Evolutionary conservation across 2,113 vertebrate species (phyloP).

Genomic region (Pithys albifrons): DNA sequence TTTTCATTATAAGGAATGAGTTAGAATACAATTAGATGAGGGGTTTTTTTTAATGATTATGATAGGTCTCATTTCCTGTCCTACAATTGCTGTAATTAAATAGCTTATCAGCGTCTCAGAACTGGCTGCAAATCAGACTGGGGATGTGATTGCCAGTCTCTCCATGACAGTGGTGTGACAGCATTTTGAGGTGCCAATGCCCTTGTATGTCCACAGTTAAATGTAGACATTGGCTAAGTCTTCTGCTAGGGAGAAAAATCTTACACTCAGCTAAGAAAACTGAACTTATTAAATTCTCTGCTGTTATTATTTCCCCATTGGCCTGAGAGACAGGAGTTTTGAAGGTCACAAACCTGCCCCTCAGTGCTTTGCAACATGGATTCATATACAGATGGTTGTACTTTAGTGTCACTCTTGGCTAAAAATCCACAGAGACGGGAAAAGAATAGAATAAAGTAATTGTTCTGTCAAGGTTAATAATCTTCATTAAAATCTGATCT

Average conservation of each 20-base stretch:
- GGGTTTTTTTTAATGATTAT: background rate
- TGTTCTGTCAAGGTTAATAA: background rate
- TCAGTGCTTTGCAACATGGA: background rate
- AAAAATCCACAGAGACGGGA: background rate
- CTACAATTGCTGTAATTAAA: conserved; percentile 30
- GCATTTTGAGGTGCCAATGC: background rate
- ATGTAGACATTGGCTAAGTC: background rate
- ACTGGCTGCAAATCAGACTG: background rate
- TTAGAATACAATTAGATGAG: background rate
- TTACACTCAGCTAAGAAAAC: background rate
- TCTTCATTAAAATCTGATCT: conserved; percentile 8
- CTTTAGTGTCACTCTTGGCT: background rate
- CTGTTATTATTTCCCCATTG: background rate
- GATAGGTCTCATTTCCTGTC: conserved; percentile 18
- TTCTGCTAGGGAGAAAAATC: background rate
- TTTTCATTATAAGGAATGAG: background rate
- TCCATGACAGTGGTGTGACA: background rate
- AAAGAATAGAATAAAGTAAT: background rate
- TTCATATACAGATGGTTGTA: background rate
- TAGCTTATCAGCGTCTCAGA: conserved; percentile 6
- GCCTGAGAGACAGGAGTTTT: background rate
- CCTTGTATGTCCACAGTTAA: background rate
- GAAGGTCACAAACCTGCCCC: background rate
- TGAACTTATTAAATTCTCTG: background rate
- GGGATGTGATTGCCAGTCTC: background rate